These are phyloP conservation scores for Phaethornis superciliosus DNA, from an alignment of 2,113 vertebrate species.

Conservation along the genomic window DNA sequence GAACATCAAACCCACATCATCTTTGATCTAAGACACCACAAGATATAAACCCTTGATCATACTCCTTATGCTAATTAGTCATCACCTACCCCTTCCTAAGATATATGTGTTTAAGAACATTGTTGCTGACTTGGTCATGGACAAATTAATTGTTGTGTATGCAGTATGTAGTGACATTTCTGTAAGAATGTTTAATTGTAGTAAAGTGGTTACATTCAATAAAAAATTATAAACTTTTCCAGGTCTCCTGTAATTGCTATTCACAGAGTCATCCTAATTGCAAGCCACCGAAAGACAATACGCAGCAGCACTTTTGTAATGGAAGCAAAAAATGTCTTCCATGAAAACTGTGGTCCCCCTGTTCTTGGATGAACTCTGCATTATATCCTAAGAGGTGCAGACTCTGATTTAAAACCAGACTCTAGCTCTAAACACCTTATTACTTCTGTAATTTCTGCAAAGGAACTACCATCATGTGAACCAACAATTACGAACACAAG, in stretches of 20 bases:
- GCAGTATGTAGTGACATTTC: constrained; percentile 69
- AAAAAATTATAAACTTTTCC: constrained; percentile 80
- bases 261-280: constrained; percentile 64
- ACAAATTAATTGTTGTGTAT: constrained; percentile 72
- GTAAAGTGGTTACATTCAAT: constrained; percentile 76
- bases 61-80: constrained; percentile 56
- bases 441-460: not conserved
- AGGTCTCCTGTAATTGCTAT: constrained; percentile 74
- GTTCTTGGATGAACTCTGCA: not conserved
- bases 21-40: constrained; percentile 51
- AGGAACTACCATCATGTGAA: not conserved
- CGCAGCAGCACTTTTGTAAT: constrained; percentile 19
- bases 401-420: not conserved
- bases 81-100: constrained; percentile 39
- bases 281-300: constrained; percentile 33
- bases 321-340: constrained; percentile 53
- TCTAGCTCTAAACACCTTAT: not conserved
- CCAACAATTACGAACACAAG: constrained; percentile 30
- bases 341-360: not conserved
- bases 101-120: constrained; percentile 55
- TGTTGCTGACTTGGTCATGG: constrained; percentile 64
- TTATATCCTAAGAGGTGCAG: not conserved
- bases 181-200: constrained; percentile 74
- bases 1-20: constrained; percentile 36
- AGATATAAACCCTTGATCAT: constrained; percentile 47